Conservation (phyloP, 1,140 invertebrate genomes). For the Olivierus martensii region DNA sequence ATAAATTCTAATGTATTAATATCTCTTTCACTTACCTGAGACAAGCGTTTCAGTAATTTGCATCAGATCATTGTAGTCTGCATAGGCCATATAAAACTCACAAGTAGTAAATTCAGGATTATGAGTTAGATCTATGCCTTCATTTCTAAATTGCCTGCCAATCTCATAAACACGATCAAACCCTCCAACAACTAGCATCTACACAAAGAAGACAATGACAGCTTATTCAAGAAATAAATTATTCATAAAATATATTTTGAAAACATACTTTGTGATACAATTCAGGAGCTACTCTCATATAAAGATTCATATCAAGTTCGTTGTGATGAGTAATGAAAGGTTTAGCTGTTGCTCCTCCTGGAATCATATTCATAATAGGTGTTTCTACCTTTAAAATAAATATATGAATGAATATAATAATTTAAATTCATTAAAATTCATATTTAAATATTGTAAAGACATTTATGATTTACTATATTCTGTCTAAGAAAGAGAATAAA, state of each 20-base stretch:
- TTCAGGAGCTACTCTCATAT: slow-evolving; percentile 95
- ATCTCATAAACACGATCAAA: slow-evolving; percentile 97
- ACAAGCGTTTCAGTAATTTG: slow-evolving; percentile 80
- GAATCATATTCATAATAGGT: slow-evolving; percentile 99
- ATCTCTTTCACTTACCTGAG: slow-evolving; percentile 55
- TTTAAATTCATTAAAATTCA: no score
- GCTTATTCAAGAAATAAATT: slow-evolving; percentile 4
- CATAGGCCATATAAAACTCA: slow-evolving; percentile 99
- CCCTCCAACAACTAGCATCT: slow-evolving; percentile 94
- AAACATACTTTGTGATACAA: slow-evolving; percentile 72
- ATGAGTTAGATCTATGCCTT: slow-evolving; percentile 96
- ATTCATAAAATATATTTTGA: slow-evolving; percentile 3
- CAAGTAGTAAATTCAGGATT: slow-evolving; percentile 99
- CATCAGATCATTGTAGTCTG: slow-evolving; percentile 95
- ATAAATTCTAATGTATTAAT: no score
- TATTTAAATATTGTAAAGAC: no score
- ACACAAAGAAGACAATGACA: slow-evolving; percentile 22
- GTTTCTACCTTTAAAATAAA: slow-evolving; percentile 69
- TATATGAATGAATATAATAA: no score
- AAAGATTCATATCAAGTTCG: slow-evolving; percentile 92
- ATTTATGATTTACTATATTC: no score
- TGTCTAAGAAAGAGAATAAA: no score
- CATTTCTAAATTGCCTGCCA: slow-evolving; percentile 92
- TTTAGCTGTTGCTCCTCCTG: slow-evolving; percentile 96
- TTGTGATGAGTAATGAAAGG: slow-evolving; percentile 99